Percentiles rank a stretch among this genome's conserved stretches.
Evolutionary conservation across 2,888 invertebrate genomes (phyloP).

Genomic region (Perizoma affinitatum): DNA sequence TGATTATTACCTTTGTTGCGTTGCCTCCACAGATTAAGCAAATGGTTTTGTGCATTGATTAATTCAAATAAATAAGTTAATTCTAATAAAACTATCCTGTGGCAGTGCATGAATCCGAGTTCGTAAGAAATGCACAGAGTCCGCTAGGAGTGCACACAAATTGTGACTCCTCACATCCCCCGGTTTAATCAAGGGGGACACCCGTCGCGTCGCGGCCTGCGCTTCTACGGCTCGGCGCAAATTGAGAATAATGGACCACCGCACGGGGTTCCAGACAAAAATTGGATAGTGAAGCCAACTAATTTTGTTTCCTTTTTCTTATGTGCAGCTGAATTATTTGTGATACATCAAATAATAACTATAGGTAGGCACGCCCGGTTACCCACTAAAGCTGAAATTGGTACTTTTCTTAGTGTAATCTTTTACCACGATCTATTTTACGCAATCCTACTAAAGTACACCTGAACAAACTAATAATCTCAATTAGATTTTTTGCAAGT

Average conservation of each 20-base stretch:
- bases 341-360: neutral
- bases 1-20: too few relatives aligned
- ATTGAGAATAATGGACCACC: constrained; percentile 80
- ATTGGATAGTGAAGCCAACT: constrained; percentile 51
- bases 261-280: constrained; percentile 64
- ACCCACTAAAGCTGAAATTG: too few relatives aligned
- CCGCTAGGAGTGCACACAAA: constrained; percentile 67
- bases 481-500: too few relatives aligned
- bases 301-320: constrained; percentile 24
- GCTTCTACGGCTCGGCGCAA: constrained; percentile 72
- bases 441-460: too few relatives aligned
- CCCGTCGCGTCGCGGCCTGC: constrained; percentile 71
- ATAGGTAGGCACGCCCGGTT: too few relatives aligned
- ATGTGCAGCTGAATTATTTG: constrained; percentile 20
- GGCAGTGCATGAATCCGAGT: constrained; percentile 11
- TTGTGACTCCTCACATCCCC: constrained; percentile 75
- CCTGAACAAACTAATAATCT: too few relatives aligned
- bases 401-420: too few relatives aligned
- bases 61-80: too few relatives aligned
- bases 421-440: too few relatives aligned
- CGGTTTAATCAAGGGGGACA: constrained; percentile 83
- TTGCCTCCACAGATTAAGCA: too few relatives aligned
- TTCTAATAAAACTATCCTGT: too few relatives aligned
- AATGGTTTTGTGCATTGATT: too few relatives aligned
- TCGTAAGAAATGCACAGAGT: constrained; percentile 13